Percentiles rank a stretch among this genome's conserved stretches.
phyloP scores from a whole-genome alignment of 2,113 vertebrate species.

The Furnarius figulus region DNA sequence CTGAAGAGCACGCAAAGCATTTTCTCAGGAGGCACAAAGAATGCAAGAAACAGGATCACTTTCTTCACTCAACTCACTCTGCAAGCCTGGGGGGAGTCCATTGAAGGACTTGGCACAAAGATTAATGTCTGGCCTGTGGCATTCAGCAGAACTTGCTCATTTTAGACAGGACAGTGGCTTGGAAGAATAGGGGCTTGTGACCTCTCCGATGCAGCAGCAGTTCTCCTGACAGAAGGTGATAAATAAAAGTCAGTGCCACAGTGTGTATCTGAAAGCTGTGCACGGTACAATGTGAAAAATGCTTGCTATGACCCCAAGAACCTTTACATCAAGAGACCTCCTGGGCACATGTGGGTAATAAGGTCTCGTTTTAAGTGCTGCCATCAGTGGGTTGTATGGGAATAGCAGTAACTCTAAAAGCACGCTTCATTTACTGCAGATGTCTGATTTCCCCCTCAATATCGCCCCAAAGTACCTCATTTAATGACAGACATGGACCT shows the following conservation, averaged over 20 bases:
- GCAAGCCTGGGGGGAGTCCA: conserved; percentile 24
- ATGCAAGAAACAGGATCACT: background rate
- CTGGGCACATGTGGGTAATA: background rate
- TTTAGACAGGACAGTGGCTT: conserved; percentile 72
- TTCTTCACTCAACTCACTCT: conserved; percentile 63
- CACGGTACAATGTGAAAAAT: conserved; percentile 28
- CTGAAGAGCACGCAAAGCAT: background rate
- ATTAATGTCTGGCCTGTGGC: conserved; percentile 66
- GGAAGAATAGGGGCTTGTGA: conserved; percentile 76
- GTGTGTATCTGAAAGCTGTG: conserved; percentile 43
- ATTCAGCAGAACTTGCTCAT: conserved; percentile 70
- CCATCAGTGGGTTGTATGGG: background rate
- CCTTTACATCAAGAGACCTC: background rate
- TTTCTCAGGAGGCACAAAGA: background rate
- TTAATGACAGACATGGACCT: background rate
- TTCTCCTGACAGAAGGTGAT: conserved; percentile 76
- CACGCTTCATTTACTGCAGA: background rate
- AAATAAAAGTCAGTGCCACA: conserved; percentile 72
- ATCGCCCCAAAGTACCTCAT: background rate
- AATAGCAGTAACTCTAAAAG: background rate
- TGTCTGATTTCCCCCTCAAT: background rate
- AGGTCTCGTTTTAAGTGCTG: background rate
- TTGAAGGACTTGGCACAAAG: conserved; percentile 72
- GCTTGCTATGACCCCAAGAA: background rate
- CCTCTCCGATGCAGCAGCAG: conserved; percentile 69